phyloP scores from a whole-genome alignment of 1,140 invertebrate genomes.

The Lordiphosa clarofinis region DNA sequence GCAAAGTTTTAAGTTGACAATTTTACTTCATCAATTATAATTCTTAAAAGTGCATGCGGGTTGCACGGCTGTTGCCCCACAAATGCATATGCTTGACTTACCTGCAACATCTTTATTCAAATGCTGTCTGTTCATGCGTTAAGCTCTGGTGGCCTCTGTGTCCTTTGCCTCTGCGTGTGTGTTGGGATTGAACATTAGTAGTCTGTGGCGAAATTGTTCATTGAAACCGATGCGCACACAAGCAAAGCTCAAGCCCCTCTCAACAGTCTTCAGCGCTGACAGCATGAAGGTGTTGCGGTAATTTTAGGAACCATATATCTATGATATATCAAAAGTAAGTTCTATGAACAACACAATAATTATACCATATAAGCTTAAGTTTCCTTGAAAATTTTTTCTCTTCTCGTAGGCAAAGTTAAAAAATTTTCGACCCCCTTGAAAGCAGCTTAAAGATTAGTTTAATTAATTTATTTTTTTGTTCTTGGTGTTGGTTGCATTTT shows the following conservation, averaged over 20 bases:
- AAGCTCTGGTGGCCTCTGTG: conserved; percentile 19
- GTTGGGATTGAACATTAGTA: conserved; percentile 38
- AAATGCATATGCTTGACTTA: conserved; percentile 63
- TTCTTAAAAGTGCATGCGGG: conserved; percentile 50
- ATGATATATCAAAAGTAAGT: conserved; percentile 96
- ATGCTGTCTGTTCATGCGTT: conserved; percentile 41
- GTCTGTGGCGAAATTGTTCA: conserved; percentile 51
- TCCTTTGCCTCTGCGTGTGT: conserved; percentile 9
- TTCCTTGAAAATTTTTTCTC: conserved; percentile 71
- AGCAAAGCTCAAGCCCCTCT: background rate
- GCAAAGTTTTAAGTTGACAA: conserved; percentile 56
- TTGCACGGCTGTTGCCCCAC: conserved; percentile 19
- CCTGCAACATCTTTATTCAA: conserved; percentile 73
- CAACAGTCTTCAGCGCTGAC: conserved; percentile 19
- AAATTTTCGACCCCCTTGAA: conserved; percentile 53
- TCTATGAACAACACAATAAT: conserved; percentile 89
- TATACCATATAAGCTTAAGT: conserved; percentile 49
- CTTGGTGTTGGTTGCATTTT: conserved; percentile 42
- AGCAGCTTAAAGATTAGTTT: conserved; percentile 5
- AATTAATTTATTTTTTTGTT: conserved; percentile 29
- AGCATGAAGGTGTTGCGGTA: conserved; percentile 83
- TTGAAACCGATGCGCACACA: background rate
- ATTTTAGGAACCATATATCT: conserved; percentile 96
- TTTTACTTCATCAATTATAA: conserved; percentile 41
- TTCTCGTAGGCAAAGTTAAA: conserved; percentile 52